These are phyloP conservation scores for Squalus acanthias DNA, from an alignment of 2,797 vertebrate genomes.

Conservation along the genomic window DNA sequence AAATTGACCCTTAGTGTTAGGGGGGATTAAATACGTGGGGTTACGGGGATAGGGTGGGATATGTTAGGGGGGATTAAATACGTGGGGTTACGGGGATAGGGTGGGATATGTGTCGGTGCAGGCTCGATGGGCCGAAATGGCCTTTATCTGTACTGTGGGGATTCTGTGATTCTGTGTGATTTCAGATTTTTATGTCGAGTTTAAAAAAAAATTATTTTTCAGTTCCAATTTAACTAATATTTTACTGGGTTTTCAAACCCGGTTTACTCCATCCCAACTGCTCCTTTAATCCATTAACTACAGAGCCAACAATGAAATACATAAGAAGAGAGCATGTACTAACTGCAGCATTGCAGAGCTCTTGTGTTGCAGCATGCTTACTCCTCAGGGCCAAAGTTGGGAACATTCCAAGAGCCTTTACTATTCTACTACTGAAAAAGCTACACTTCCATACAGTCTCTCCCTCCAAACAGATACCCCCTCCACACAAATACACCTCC, in stretches of 20 bases:
- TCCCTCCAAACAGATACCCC: not conserved
- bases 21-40: too few relatives aligned
- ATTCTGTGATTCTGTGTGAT: too few relatives aligned
- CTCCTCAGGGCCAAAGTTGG: not conserved
- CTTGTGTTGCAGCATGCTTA: not conserved
- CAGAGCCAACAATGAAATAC: not conserved
- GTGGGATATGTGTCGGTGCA: too few relatives aligned
- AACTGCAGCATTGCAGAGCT: not conserved
- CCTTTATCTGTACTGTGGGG: too few relatives aligned
- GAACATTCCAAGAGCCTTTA: not conserved
- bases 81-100: too few relatives aligned
- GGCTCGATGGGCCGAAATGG: too few relatives aligned
- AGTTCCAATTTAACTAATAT: not conserved
- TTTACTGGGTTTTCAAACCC: not conserved
- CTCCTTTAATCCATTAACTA: not conserved
- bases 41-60: too few relatives aligned
- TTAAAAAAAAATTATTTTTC: not conserved
- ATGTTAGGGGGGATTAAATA: too few relatives aligned
- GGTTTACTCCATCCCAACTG: not conserved
- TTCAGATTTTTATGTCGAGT: not conserved
- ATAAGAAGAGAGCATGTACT: not conserved
- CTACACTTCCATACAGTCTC: not conserved
- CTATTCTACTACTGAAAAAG: not conserved
- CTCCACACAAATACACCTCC: not conserved
- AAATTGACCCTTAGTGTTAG: too few relatives aligned